Base-by-base conservation (phyloP, 2,888 invertebrate genomes). In the Drosophila mercatorum region DNA sequence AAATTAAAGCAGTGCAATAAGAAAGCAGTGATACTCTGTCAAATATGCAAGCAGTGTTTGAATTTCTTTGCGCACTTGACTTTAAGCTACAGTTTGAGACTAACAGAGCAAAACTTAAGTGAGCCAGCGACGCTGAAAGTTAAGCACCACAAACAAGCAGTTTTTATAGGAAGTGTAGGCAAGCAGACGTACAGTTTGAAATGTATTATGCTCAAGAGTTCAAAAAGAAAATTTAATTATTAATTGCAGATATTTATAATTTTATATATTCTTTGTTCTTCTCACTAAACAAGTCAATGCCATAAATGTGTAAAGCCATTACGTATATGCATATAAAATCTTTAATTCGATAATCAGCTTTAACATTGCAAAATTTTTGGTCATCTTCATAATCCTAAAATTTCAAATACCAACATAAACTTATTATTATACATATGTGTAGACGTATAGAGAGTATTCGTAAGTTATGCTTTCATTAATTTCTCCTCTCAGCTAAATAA, bases 401-500 rank as follows among this genome's bases (percentile, higher is more conserved):
- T 79, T 68, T 78, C 44, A 52, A 61, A 73, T 73, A 61, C 41
- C 38, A 61, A 43, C 49, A 43, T 61, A 71, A 46, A 52, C 43
- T 44, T 72, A 77, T 57, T 43, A 38, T 44, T 38, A 60, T 17
- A 17, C 17, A 17, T 58, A 17, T 64, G 40, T 61, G 26, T 43
- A 43, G 28, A 46, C 46, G 53, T 53, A 65, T 55, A 68, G 14
- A 72, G 81, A 80, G 81, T 79, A 79, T 80, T 79, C 77, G 67
- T 70, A 58, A 51, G 58, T 52, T 43, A 46, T 31, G 40, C 49
- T 51, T 12, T 10, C 10, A 12, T 17, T 2, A 36, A 12, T 55
- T 55, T 55, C 49, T 22, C 10, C 40, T 31, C 26, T 22, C 52
- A 56, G 43, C 46, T 76, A 72, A 41, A 57, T 73, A 60, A 89